These are phyloP conservation scores for Drosophila mimica DNA, from an alignment of 2,888 invertebrate genomes.

Conservation along the genomic window DNA sequence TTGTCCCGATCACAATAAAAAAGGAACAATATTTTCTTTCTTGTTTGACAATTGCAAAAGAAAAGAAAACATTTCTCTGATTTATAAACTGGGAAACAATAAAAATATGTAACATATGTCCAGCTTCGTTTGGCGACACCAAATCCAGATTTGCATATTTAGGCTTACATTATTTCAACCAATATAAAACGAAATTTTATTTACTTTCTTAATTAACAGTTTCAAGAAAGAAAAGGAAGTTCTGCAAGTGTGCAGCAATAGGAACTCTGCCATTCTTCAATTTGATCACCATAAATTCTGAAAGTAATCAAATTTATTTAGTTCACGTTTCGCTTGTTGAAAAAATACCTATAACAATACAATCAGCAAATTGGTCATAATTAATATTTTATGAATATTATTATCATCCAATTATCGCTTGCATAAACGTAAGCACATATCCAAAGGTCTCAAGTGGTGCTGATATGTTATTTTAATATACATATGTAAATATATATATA, in stretches of 20 bases:
- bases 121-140: background rate
- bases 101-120: background rate
- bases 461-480: slow-evolving; percentile 15
- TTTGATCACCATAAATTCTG: background rate
- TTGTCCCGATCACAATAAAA: slow-evolving; percentile 15
- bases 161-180: background rate
- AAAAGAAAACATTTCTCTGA: background rate
- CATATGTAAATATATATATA: background rate
- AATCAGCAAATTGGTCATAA: slow-evolving; percentile 1
- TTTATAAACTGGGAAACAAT: background rate
- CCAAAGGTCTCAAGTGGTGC: slow-evolving; percentile 30
- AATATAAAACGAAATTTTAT: background rate
- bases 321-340: background rate
- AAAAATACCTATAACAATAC: background rate
- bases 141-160: background rate
- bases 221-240: background rate
- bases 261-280: background rate
- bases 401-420: slow-evolving; percentile 1
- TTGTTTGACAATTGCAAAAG: background rate
- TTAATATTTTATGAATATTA: background rate
- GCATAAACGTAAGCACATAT: background rate
- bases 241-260: background rate
- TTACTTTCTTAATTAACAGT: background rate
- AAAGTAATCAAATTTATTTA: background rate
- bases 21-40: background rate